These are phyloP conservation scores for Pomatostomus ruficeps DNA, from an alignment of 2,113 vertebrate species.

Conservation along the genomic window DNA sequence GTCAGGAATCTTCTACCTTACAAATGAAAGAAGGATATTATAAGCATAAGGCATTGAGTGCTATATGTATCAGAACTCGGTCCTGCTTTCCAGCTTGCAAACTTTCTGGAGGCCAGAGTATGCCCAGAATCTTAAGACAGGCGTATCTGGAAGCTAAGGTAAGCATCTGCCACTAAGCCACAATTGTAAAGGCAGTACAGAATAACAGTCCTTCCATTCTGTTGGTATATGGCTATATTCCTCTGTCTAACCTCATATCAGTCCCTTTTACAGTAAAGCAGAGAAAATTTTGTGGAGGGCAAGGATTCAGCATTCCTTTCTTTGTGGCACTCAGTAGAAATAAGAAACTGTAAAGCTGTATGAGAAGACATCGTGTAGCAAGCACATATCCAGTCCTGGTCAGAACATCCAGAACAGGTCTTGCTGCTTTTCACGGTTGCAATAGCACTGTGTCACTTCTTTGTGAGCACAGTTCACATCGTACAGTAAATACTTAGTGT, in stretches of 20 bases:
- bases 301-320: background rate
- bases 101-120: background rate
- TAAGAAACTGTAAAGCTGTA: background rate
- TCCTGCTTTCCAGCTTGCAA: background rate
- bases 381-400: background rate
- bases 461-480: background rate
- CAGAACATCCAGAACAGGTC: background rate
- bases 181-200: background rate
- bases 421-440: background rate
- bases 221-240: background rate
- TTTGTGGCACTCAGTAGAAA: background rate
- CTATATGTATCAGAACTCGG: background rate
- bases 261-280: background rate
- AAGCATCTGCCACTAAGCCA: background rate
- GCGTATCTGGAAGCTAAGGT: background rate
- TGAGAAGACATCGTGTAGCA: background rate
- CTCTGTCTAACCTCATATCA: background rate
- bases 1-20: background rate
- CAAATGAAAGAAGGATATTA: background rate
- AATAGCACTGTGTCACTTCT: background rate
- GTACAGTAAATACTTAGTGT: background rate
- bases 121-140: background rate
- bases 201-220: background rate
- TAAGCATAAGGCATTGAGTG: background rate
- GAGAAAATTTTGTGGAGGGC: background rate